Conservation (phyloP, 1,140 invertebrate genomes). For the Delia radicum region DNA sequence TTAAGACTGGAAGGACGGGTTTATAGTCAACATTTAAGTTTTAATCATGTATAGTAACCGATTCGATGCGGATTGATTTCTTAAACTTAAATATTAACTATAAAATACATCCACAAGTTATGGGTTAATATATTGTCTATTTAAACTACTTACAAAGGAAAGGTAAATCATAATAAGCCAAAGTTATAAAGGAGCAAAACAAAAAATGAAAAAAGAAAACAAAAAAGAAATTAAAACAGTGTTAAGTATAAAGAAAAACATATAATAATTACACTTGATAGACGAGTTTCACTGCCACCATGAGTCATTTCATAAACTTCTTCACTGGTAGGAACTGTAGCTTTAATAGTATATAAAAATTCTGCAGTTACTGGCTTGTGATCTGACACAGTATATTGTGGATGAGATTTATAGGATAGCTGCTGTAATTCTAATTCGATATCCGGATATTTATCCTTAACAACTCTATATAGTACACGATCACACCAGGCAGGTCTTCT, state of each 20-base stretch:
- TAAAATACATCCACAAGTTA: too few species aligned
- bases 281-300: slow-evolving; percentile 29
- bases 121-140: not conserved
- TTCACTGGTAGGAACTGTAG: slow-evolving; percentile 56
- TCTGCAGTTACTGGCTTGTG: slow-evolving; percentile 96
- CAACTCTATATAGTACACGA: slow-evolving; percentile 87
- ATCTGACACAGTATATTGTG: slow-evolving; percentile 86
- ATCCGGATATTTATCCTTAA: slow-evolving; percentile 48
- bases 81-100: too few species aligned
- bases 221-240: slow-evolving; percentile 22
- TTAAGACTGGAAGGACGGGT: too few species aligned
- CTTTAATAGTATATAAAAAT: slow-evolving; percentile 61
- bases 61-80: too few species aligned
- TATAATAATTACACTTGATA: slow-evolving; percentile 31
- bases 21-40: too few species aligned
- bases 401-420: slow-evolving; percentile 82
- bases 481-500: slow-evolving; percentile 98
- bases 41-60: too few species aligned
- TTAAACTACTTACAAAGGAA: not conserved
- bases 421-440: slow-evolving; percentile 67
- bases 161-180: not conserved
- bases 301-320: slow-evolving; percentile 50
- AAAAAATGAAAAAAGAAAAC: slow-evolving; percentile 1
- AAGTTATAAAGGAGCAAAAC: not conserved
- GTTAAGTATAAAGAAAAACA: slow-evolving; percentile 1